A percentile compares a stretch with the other conserved stretches of the same genome.
phyloP scores from a whole-genome alignment of 2,113 vertebrate genomes.

The Plectropomus leopardus region DNA sequence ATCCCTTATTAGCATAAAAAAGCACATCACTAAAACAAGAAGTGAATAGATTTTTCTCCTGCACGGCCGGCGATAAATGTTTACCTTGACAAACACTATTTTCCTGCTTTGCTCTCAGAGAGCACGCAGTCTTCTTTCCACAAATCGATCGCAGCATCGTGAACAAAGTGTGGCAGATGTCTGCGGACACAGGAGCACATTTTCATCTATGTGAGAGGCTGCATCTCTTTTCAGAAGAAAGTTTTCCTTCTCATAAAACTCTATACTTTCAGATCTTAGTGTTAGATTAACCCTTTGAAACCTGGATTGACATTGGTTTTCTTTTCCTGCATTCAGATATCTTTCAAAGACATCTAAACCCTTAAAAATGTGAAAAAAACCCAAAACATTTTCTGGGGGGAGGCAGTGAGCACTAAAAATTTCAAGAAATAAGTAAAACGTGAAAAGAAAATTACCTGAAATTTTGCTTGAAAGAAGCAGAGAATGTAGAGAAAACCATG shows the following conservation, averaged over 20 bases:
- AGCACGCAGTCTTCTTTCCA: background rate
- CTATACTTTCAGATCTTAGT: background rate
- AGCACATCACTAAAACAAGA: background rate
- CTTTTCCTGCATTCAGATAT: too few relatives aligned
- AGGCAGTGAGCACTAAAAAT: too few relatives aligned
- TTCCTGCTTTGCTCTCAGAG: background rate
- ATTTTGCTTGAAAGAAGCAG: too few relatives aligned
- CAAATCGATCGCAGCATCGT: background rate
- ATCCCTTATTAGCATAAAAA: background rate
- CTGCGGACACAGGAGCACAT: background rate
- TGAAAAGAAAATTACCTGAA: too few relatives aligned
- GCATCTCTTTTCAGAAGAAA: background rate
- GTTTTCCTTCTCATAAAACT: background rate
- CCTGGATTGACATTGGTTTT: too few relatives aligned
- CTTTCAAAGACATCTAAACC: too few relatives aligned
- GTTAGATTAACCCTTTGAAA: too few relatives aligned
- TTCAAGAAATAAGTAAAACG: too few relatives aligned
- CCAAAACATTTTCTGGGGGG: too few relatives aligned
- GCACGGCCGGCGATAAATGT: background rate
- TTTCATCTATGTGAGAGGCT: background rate
- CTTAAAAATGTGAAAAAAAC: too few relatives aligned
- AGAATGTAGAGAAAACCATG: too few relatives aligned
- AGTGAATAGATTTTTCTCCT: background rate
- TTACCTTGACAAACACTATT: background rate
- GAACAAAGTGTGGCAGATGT: background rate